These are phyloP conservation scores for Ailuropoda melanoleuca DNA, from an alignment of 2,113 vertebrate species.

Conservation along the genomic window DNA sequence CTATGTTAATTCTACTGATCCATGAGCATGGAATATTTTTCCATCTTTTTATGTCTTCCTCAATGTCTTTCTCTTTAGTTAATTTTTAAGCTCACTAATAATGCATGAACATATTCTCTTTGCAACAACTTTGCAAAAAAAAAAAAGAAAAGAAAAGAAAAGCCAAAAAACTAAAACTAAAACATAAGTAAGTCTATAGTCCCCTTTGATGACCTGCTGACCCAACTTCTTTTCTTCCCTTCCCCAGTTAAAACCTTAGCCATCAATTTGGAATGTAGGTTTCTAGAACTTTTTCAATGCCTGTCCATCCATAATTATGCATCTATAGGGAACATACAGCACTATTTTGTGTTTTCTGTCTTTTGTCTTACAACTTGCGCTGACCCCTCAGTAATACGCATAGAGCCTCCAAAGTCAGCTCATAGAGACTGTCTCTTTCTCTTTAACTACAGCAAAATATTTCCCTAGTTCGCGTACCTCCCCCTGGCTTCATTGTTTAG, in stretches of 20 bases:
- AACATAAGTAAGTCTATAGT: not conserved
- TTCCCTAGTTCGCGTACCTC: not conserved
- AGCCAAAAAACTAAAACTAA: not conserved
- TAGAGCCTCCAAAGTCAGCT: not conserved
- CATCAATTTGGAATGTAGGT: accelerated
- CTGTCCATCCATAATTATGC: accelerated
- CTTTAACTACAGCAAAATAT: accelerated
- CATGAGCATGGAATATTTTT: too few species aligned
- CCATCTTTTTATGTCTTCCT: too few species aligned
- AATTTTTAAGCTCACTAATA: not conserved
- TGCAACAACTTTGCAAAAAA: not conserved
- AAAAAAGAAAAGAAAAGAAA: not conserved
- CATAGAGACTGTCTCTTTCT: not conserved
- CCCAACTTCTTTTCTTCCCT: not conserved
- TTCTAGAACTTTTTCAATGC: not conserved
- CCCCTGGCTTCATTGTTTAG: accelerated
- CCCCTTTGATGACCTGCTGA: not conserved
- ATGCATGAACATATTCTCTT: not conserved
- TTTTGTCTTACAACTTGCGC: not conserved
- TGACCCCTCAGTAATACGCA: accelerated
- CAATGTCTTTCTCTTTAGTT: not conserved
- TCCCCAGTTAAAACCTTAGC: not conserved
- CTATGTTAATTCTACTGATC: too few species aligned
- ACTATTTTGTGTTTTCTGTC: too few species aligned
- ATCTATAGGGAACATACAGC: accelerated